phyloP scores from a whole-genome alignment of 2,888 invertebrate genomes.

The Dasysyrphus tricinctus region DNA sequence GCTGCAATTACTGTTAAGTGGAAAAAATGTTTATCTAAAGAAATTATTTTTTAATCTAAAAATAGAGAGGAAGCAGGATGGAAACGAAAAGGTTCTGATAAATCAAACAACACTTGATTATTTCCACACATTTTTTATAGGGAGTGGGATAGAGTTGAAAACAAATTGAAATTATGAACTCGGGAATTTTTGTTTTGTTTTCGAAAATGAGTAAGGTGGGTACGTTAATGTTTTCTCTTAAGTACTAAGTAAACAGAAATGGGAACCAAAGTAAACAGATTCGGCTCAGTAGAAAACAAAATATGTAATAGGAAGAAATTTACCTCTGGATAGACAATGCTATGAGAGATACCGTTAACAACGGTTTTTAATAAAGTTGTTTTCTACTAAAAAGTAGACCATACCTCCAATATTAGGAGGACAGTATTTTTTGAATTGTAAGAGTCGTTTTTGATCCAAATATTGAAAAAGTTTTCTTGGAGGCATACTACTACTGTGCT shows the following conservation, averaged over 20 bases:
- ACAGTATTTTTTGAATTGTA: no score
- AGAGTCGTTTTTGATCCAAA: no score
- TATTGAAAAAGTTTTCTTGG: no score
- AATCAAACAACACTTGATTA: constrained; percentile 61
- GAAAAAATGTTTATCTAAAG: constrained; percentile 66
- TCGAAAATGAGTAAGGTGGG: neutral
- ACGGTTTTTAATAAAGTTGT: neutral
- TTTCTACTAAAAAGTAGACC: no score
- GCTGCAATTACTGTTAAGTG: constrained; percentile 67
- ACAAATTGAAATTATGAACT: constrained; percentile 19
- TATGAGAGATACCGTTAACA: no score
- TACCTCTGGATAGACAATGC: no score
- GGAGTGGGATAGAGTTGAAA: neutral
- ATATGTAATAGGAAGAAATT: neutral
- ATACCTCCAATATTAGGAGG: no score
- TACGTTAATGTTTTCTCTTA: neutral
- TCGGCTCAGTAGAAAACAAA: neutral
- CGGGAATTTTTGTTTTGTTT: neutral
- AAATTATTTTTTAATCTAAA: constrained; percentile 51
- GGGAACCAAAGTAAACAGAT: neutral
- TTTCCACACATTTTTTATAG: constrained; percentile 6
- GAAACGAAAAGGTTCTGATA: constrained; percentile 64
- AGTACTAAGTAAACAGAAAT: constrained; percentile 6
- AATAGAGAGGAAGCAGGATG: constrained; percentile 56
- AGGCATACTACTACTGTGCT: no score